These are phyloP conservation scores for Struthidea cinerea DNA, from an alignment of 2,113 vertebrate genomes.

Conservation along the genomic window DNA sequence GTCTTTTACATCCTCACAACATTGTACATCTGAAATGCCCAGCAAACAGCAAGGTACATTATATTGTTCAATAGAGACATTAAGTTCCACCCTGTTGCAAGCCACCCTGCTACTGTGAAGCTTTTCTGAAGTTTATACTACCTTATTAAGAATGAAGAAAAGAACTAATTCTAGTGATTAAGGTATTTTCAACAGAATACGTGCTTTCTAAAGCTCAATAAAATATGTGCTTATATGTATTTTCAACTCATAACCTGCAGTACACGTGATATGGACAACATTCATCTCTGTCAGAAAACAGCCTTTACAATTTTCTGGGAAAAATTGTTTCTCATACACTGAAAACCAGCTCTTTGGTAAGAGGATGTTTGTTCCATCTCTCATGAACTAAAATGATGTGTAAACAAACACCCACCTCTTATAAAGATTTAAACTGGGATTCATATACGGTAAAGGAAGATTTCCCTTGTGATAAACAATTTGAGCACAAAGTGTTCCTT, in stretches of 20 bases:
- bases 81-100: not conserved
- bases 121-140: not conserved
- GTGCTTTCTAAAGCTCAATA: not conserved
- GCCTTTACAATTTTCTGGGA: not conserved
- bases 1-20: not conserved
- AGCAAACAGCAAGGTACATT: not conserved
- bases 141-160: not conserved
- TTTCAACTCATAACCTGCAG: not conserved
- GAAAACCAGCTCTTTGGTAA: not conserved
- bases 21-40: not conserved
- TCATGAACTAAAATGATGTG: not conserved
- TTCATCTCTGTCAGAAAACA: not conserved
- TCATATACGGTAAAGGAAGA: not conserved
- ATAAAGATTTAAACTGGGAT: not conserved
- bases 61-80: not conserved
- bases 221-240: not conserved
- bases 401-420: not conserved
- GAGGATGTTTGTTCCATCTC: not conserved
- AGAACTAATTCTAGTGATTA: not conserved
- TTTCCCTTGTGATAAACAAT: constrained; percentile 14
- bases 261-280: not conserved
- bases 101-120: not conserved
- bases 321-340: not conserved
- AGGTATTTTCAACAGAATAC: not conserved
- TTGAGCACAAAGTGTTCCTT: constrained; percentile 49